Evolutionary conservation across 2,888 invertebrate species (phyloP).

Genomic region (Macaria notata): DNA sequence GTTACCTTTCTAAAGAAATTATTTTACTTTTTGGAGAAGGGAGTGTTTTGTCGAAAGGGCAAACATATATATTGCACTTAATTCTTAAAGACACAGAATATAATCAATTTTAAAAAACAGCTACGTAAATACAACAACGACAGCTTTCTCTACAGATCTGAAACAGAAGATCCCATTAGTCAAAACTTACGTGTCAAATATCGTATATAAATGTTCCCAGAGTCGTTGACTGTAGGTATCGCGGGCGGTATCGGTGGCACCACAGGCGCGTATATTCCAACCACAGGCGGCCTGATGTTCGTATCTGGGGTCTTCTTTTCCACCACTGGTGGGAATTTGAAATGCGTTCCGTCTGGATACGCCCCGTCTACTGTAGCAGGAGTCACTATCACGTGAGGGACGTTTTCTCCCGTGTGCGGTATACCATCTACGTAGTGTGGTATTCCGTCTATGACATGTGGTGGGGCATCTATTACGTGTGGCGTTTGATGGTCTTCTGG

Average conservation of each 20-base stretch:
- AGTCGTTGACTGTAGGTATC: slow-evolving; percentile 60
- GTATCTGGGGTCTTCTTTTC: slow-evolving; percentile 24
- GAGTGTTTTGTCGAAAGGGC: too few species aligned
- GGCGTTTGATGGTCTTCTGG: slow-evolving; percentile 14
- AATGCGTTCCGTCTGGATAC: slow-evolving; percentile 17
- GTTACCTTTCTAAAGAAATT: slow-evolving; percentile 20
- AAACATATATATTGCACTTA: too few species aligned
- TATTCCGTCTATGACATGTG: slow-evolving; percentile 26
- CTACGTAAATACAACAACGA: background rate
- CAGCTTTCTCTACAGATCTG: slow-evolving; percentile 40
- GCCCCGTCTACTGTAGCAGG: slow-evolving; percentile 14
- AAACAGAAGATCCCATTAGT: slow-evolving; percentile 52
- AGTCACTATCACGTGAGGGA: slow-evolving; percentile 19
- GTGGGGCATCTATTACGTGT: slow-evolving; percentile 21
- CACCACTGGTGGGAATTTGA: slow-evolving; percentile 23
- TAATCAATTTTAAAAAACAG: too few species aligned
- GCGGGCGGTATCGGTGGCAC: slow-evolving; percentile 44
- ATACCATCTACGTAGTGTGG: slow-evolving; percentile 24
- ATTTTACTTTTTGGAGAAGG: too few species aligned
- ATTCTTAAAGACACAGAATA: too few species aligned
- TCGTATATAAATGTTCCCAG: slow-evolving; percentile 64
- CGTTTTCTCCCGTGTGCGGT: slow-evolving; percentile 16
- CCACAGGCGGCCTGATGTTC: slow-evolving; percentile 39
- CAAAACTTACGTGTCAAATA: slow-evolving; percentile 77
- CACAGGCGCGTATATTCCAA: slow-evolving; percentile 44